Evolutionary conservation across 2,797 vertebrate species (phyloP).

Genomic region (Anguilla anguilla): DNA sequence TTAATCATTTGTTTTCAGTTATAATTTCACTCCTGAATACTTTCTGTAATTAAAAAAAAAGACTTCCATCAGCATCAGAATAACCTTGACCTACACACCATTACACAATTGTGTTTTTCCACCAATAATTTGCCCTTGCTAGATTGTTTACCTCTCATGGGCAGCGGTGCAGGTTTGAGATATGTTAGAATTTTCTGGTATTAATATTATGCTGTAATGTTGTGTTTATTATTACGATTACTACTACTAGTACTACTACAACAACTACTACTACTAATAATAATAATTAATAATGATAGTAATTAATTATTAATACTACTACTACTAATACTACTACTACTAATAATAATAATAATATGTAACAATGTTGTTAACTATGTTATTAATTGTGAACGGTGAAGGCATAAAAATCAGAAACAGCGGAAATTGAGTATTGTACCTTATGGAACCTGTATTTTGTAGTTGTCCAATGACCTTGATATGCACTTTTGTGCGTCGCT

Average conservation of each 20-base stretch:
- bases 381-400: background rate
- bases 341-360: background rate
- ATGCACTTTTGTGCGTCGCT: too few relatives aligned
- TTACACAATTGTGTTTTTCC: background rate
- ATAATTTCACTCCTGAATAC: background rate
- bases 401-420: background rate
- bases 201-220: background rate
- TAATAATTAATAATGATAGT: too few relatives aligned
- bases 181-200: background rate
- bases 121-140: background rate
- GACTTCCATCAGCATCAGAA: background rate
- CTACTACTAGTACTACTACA: background rate
- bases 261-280: too few relatives aligned
- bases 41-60: background rate
- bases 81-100: background rate
- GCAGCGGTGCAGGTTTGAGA: background rate
- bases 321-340: too few relatives aligned
- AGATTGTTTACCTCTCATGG: background rate
- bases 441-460: too few relatives aligned
- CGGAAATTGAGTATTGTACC: too few relatives aligned
- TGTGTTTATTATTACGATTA: background rate
- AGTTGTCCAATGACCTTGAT: too few relatives aligned
- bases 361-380: background rate
- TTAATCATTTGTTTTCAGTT: background rate
- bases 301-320: too few relatives aligned